A percentile compares a stretch with the other conserved stretches of the same genome.
phyloP scores from a whole-genome alignment of 2,797 vertebrate genomes.

The Gorsachius magnificus region DNA sequence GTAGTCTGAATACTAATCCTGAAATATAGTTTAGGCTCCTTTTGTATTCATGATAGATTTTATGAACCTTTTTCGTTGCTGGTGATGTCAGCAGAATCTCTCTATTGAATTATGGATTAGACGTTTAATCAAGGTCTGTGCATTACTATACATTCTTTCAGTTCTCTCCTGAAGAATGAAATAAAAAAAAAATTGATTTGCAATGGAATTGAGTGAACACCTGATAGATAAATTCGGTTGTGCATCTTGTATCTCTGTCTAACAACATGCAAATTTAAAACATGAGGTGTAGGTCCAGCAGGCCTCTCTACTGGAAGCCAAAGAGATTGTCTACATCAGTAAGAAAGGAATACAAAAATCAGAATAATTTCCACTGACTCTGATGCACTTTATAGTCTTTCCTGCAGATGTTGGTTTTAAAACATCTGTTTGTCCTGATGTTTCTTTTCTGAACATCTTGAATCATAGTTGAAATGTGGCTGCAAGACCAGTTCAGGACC shows the following conservation, averaged over 20 bases:
- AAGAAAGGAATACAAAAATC: background rate
- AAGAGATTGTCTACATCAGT: background rate
- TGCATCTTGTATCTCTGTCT: background rate
- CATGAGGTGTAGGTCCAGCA: background rate
- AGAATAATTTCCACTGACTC: background rate
- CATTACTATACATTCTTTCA: conserved; percentile 43
- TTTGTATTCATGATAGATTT: conserved; percentile 61
- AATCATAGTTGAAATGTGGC: background rate
- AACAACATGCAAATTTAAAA: background rate
- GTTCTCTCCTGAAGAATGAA: conserved; percentile 50
- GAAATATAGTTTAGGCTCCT: conserved; percentile 31
- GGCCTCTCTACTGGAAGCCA: background rate
- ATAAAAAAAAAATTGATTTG: background rate
- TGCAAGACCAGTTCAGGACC: background rate
- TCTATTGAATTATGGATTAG: conserved; percentile 74
- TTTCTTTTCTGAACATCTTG: background rate
- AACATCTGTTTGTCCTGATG: background rate
- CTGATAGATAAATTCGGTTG: conserved; percentile 26
- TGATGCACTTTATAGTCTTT: background rate
- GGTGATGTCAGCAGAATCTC: conserved; percentile 72
- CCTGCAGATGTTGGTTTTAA: background rate
- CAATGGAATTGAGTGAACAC: background rate
- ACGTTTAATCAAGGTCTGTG: conserved; percentile 64
- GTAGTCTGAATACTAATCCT: conserved; percentile 21
- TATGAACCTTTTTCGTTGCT: conserved; percentile 28